These are phyloP conservation scores for Cossypha caffra DNA, from an alignment of 2,797 vertebrate genomes.

Conservation along the genomic window DNA sequence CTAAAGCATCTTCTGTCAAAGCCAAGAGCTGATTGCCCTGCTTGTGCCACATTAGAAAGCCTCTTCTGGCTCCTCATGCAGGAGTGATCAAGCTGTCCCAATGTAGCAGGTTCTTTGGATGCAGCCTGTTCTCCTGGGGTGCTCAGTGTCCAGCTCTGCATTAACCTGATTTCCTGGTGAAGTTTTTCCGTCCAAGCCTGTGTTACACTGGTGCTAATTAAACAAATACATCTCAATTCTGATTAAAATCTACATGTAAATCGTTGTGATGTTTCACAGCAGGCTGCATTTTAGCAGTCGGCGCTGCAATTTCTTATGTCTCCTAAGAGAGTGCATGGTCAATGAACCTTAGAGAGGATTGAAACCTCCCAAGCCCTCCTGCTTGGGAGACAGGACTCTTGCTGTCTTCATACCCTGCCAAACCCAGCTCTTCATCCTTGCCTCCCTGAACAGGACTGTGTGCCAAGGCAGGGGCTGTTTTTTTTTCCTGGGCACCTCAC, in stretches of 20 bases:
- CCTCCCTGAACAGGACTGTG: neutral
- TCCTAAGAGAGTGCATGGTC: conserved; percentile 55
- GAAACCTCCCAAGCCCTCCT: conserved; percentile 51
- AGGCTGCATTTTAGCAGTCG: conserved; percentile 64
- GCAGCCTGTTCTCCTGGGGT: neutral
- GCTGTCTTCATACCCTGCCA: neutral
- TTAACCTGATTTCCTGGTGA: neutral
- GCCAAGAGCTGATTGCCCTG: neutral
- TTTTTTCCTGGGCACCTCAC: neutral
- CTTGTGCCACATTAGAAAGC: neutral
- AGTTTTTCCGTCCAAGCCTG: conserved; percentile 24
- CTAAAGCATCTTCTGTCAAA: neutral
- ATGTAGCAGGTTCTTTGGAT: neutral
- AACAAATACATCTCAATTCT: conserved; percentile 77
- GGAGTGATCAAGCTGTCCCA: neutral
- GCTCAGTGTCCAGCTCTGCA: neutral
- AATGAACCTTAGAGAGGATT: conserved; percentile 64
- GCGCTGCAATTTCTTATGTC: conserved; percentile 56
- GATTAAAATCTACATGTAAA: conserved; percentile 76
- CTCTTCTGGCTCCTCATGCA: neutral
- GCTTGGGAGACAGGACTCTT: neutral
- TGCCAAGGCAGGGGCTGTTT: neutral
- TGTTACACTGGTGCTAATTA: conserved; percentile 65
- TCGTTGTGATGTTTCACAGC: conserved; percentile 70
- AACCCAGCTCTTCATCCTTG: neutral